Evolutionary conservation across 92 coral and sea anemone genomes (phyloP).

Genomic region (Plumapathes pennacea): DNA sequence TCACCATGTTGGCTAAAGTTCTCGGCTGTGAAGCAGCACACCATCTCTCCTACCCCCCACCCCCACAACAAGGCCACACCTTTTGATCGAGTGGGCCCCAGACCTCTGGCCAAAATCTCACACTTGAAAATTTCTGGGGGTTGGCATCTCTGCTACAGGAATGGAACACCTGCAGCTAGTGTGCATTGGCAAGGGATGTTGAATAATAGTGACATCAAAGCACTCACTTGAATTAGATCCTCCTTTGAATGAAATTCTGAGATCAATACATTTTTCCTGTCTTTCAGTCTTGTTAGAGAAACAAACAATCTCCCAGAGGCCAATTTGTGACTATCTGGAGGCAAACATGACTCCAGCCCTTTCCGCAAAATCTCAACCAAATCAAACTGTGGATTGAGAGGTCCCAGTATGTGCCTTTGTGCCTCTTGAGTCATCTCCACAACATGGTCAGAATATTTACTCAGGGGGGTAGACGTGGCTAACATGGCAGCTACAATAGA

Average conservation of each 20-base stretch:
- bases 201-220: background rate
- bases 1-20: no score
- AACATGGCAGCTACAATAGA: slow-evolving; percentile 90
- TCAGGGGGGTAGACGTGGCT: slow-evolving; percentile 84
- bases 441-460: slow-evolving; percentile 71
- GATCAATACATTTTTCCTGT: slow-evolving; percentile 71
- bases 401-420: slow-evolving; percentile 78
- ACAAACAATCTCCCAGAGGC: slow-evolving; percentile 81
- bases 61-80: no score
- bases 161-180: no score
- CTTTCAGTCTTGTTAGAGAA: slow-evolving; percentile 86
- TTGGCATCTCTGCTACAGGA: no score
- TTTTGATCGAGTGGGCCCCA: no score
- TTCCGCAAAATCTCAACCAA: slow-evolving; percentile 64
- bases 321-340: slow-evolving; percentile 72
- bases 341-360: slow-evolving; percentile 70
- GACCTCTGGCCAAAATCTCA: no score
- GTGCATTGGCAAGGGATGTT: no score
- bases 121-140: no score
- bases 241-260: slow-evolving; percentile 88
- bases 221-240: slow-evolving; percentile 86
- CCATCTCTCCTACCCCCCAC: no score
- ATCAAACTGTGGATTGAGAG: slow-evolving; percentile 93
- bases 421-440: slow-evolving; percentile 76
- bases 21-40: no score